Evolutionary conservation across 2,888 invertebrate species (phyloP), one percentile per base, ranked within the genome.

Genomic region (Lutraria lutraria): DNA sequence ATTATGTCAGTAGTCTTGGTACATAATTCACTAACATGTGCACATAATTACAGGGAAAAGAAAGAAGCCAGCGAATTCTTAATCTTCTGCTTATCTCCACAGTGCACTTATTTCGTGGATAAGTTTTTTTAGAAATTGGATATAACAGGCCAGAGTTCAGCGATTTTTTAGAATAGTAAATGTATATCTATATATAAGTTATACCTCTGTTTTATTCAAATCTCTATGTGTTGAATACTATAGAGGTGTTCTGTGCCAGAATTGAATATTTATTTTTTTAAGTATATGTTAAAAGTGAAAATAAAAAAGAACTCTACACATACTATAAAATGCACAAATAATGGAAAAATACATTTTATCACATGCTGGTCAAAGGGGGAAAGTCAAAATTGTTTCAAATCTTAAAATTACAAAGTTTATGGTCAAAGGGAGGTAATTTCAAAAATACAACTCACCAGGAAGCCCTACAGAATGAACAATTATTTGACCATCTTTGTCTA

Each of bases 401-500:
- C 60, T 56, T 19, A 29, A 21, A 82, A 56, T 13, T n/a, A n/a
- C 15, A 16, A 54, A 31, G 21, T 56, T 19, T 6, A 34, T 82
- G 60, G 63, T 63, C 82, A 60, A 83, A 68, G 83, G 68, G 83
- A 83, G 83, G 68, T 68, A 68, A 83, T 25, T 68, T 19, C 31
- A 16, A 31, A 76, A 16, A 19, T 16, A 34, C 34, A 34, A 87
- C 93, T 85, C 80, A 93, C 93, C 93, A 87, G 90, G 86, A 21
- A 93, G 76, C 31, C 86, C 85, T 72, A 93, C 89, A 56, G 92
- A 90, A 82, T 93, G 92, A 4, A 94, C 93, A 31, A 91, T 93
- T 34, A 94, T 94, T 56, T 91, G 93, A 12, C 90, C 91, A 15
- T 88, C 88, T 81, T 92, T 83, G 53, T 93, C 94, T 19, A 94